phyloP scores from a whole-genome alignment of 2,888 invertebrate genomes.

The Crematogaster levior region DNA sequence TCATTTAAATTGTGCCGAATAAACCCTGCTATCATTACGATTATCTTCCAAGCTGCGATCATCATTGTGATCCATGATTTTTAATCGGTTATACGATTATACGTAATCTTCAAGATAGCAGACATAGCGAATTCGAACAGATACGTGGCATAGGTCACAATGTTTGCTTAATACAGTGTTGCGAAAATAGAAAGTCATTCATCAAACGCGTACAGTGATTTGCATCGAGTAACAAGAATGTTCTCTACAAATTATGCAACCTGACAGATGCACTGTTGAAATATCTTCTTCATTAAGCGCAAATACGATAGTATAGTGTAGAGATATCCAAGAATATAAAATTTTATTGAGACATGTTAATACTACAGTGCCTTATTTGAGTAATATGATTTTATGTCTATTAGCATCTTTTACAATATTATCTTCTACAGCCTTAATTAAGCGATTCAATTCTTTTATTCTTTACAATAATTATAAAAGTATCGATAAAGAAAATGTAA shows the following conservation, averaged over 20 bases:
- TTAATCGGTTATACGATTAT: background rate
- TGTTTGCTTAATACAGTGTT: conserved; percentile 1
- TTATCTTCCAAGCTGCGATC: background rate
- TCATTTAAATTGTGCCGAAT: background rate
- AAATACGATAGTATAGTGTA: background rate
- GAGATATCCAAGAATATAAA: background rate
- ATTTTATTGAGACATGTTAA: conserved; percentile 7
- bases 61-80: background rate
- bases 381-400: conserved; percentile 5
- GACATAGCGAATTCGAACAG: background rate
- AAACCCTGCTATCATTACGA: background rate
- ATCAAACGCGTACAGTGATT: background rate
- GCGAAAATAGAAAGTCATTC: conserved; percentile 7
- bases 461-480: background rate
- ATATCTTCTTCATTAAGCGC: background rate
- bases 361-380: background rate
- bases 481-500: background rate
- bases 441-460: background rate
- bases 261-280: background rate
- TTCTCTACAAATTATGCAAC: conserved; percentile 3
- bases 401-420: background rate
- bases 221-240: conserved; percentile 16
- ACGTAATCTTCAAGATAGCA: background rate
- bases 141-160: background rate
- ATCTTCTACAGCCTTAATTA: background rate